Evolutionary conservation across 2,797 vertebrate species (phyloP).

Genomic region (Pangasius macronema): DNA sequence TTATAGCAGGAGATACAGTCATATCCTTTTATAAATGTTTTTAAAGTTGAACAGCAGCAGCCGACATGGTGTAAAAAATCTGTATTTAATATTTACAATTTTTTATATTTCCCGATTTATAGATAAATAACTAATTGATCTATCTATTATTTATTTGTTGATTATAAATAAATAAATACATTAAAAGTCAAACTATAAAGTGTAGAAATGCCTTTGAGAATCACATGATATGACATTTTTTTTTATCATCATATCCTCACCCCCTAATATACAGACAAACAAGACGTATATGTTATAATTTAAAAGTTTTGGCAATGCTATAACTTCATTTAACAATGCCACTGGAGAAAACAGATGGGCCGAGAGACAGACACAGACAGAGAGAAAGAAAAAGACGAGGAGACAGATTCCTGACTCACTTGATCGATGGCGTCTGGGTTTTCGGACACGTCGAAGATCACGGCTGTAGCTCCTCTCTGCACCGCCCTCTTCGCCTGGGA

Average conservation of each 20-base stretch:
- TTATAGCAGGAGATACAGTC: neutral
- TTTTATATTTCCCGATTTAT: no score
- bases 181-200: neutral
- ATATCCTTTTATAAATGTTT: neutral
- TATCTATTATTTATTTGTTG: no score
- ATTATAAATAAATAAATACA: neutral
- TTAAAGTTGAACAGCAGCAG: neutral
- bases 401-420: slow-evolving; percentile 67
- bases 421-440: slow-evolving; percentile 98
- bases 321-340: neutral
- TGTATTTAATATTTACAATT: neutral
- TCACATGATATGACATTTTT: no score
- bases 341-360: neutral
- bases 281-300: neutral
- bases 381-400: neutral
- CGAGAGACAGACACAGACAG: neutral
- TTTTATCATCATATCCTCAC: neutral
- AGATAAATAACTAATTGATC: no score
- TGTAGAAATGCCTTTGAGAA: neutral
- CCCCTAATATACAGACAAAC: neutral
- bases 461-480: slow-evolving; percentile 94
- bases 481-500: slow-evolving; percentile 93
- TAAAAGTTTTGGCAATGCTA: neutral
- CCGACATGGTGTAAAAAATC: neutral
- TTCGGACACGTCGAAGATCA: slow-evolving; percentile 99